A percentile compares a stretch with the other conserved stretches of the same genome.
Evolutionary conservation across 2,797 vertebrate species (phyloP).

Genomic region (Taeniopygia guttata): DNA sequence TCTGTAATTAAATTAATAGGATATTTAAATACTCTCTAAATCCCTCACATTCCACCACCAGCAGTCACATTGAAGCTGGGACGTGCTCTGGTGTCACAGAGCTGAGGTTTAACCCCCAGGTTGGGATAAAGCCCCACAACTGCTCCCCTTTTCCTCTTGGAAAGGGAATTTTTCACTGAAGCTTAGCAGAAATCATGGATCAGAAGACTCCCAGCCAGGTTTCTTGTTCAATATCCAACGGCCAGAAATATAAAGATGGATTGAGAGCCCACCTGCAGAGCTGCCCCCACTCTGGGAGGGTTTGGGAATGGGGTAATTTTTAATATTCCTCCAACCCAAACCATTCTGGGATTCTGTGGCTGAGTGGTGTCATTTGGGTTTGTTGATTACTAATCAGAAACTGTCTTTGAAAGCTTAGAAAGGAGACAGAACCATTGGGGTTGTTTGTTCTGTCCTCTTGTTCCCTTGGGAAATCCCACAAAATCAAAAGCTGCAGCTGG

Average conservation of each 20-base stretch:
- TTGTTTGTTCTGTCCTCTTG: background rate
- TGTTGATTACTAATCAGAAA: background rate
- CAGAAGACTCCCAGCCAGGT: background rate
- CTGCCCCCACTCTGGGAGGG: background rate
- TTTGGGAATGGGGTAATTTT: rapidly evolving
- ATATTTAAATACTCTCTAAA: background rate
- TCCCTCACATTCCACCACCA: background rate
- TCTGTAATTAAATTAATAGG: too few species aligned
- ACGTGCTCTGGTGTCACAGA: background rate
- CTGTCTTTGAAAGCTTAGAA: background rate
- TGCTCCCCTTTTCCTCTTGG: background rate
- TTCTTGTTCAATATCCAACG: background rate
- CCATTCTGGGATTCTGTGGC: background rate
- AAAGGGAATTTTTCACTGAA: background rate
- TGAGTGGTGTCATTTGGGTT: background rate
- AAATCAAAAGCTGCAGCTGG: background rate
- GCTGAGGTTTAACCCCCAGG: background rate
- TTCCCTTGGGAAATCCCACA: background rate
- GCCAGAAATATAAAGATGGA: background rate
- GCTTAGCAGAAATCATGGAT: too few species aligned
- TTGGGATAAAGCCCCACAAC: background rate
- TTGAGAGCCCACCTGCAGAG: background rate
- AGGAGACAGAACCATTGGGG: background rate
- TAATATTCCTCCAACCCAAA: too few species aligned
- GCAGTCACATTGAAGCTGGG: background rate